Percentiles rank a stretch among this genome's conserved stretches.
These are phyloP conservation scores for Rutilus rutilus DNA, from an alignment of 2,113 vertebrate species.

Conservation along the genomic window DNA sequence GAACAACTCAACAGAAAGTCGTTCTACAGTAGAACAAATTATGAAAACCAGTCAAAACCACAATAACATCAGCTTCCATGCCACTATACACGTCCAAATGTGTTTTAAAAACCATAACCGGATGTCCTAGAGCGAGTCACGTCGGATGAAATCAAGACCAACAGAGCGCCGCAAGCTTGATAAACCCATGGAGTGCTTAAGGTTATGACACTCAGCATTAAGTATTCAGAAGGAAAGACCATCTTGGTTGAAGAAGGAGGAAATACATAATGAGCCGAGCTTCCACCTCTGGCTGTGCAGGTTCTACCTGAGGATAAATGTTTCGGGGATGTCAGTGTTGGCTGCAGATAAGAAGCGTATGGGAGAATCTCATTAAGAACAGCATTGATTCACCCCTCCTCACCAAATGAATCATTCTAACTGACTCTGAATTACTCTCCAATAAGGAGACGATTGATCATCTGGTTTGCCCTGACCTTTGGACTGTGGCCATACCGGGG, in stretches of 20 bases:
- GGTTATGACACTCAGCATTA: conserved; percentile 38
- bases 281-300: conserved; percentile 36
- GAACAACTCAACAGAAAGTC: neutral
- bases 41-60: neutral
- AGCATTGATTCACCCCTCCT: conserved; percentile 65
- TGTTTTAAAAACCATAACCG: neutral
- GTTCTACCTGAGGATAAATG: conserved; percentile 63
- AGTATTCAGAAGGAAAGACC: conserved; percentile 42
- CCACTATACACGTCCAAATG: neutral
- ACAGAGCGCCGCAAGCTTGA: neutral
- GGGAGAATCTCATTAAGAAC: conserved; percentile 74
- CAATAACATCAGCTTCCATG: neutral
- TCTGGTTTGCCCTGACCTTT: conserved; percentile 70
- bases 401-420: conserved; percentile 74
- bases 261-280: conserved; percentile 35
- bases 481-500: conserved; percentile 32
- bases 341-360: conserved; percentile 69
- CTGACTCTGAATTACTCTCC: conserved; percentile 76
- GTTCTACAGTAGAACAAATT: neutral
- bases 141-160: neutral
- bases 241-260: neutral
- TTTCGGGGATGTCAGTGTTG: conserved; percentile 66
- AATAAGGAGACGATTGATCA: conserved; percentile 76
- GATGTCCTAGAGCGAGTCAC: neutral
- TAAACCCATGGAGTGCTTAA: conserved; percentile 9